phyloP scores from a whole-genome alignment of 2,113 vertebrate genomes.

The Noctilio leporinus region DNA sequence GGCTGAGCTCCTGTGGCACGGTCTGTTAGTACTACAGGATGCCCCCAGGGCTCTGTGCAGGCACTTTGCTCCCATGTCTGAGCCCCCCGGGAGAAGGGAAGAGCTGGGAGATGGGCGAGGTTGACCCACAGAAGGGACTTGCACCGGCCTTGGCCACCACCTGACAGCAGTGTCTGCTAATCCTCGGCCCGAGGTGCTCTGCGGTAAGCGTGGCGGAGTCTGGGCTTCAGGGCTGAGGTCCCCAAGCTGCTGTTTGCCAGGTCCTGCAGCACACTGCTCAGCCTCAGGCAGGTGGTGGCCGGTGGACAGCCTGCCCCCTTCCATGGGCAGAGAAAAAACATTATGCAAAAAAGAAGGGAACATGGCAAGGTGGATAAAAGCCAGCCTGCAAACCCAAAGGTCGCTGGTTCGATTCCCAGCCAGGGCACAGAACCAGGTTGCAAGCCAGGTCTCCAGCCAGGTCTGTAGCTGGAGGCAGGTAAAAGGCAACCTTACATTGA shows the following conservation, averaged over 20 bases:
- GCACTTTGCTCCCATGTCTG: not conserved
- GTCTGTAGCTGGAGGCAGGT: too few relatives aligned
- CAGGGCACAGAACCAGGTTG: too few relatives aligned
- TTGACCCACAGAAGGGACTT: accelerated
- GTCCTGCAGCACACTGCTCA: accelerated
- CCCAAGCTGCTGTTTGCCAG: not conserved
- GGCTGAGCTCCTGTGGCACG: not conserved
- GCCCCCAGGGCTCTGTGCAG: accelerated
- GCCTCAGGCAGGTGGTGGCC: not conserved
- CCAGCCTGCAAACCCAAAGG: too few relatives aligned
- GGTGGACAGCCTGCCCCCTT: not conserved
- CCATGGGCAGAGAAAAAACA: not conserved
- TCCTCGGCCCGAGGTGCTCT: not conserved
- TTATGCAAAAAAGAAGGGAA: not conserved
- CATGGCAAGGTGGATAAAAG: too few relatives aligned
- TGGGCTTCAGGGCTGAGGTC: not conserved
- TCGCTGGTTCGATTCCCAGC: too few relatives aligned
- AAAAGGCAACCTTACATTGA: too few relatives aligned
- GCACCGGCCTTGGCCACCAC: not conserved
- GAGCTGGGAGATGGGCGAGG: not conserved
- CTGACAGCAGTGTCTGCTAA: accelerated
- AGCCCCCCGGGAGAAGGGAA: not conserved
- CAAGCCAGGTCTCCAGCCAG: too few relatives aligned
- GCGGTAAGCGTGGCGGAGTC: accelerated
- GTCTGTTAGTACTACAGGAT: not conserved